A percentile compares a stretch with the other conserved stretches of the same genome.
Evolutionary conservation across 2,888 invertebrate genomes (phyloP).

Genomic region (Diaprepes abbreviatus): DNA sequence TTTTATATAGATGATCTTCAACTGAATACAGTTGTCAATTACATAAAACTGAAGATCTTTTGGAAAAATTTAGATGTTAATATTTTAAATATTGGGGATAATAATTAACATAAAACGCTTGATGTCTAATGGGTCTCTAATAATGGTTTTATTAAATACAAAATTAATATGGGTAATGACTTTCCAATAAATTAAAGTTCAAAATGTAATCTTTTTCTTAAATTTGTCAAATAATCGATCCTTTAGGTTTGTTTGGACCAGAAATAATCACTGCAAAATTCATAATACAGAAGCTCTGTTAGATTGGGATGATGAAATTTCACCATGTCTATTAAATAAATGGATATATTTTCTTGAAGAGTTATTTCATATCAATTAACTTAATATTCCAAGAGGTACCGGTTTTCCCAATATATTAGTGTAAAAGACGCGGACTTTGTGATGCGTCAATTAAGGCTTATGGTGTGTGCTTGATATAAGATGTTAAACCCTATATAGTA

Average conservation of each 20-base stretch:
- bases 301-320: slow-evolving; percentile 36
- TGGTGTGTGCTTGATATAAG: too few species aligned
- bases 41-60: not conserved
- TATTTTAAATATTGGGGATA: slow-evolving; percentile 40
- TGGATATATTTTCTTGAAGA: slow-evolving; percentile 24
- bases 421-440: slow-evolving; percentile 35
- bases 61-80: slow-evolving; percentile 26
- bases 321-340: slow-evolving; percentile 8
- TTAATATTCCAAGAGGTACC: slow-evolving; percentile 33
- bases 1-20: too few species aligned
- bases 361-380: slow-evolving; percentile 3
- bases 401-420: not conserved
- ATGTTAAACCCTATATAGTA: too few species aligned
- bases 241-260: slow-evolving; percentile 38
- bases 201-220: slow-evolving; percentile 35
- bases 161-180: not conserved
- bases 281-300: slow-evolving; percentile 37
- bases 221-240: slow-evolving; percentile 40
- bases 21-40: slow-evolving; percentile 2
- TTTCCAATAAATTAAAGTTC: not conserved
- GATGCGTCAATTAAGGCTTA: too few species aligned
- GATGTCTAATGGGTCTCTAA: slow-evolving; percentile 34
- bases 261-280: slow-evolving; percentile 38
- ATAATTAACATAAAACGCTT: slow-evolving; percentile 45
- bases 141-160: too few species aligned